These are phyloP conservation scores for Dinomys branickii DNA, from an alignment of 2,113 vertebrate genomes.

Conservation along the genomic window DNA sequence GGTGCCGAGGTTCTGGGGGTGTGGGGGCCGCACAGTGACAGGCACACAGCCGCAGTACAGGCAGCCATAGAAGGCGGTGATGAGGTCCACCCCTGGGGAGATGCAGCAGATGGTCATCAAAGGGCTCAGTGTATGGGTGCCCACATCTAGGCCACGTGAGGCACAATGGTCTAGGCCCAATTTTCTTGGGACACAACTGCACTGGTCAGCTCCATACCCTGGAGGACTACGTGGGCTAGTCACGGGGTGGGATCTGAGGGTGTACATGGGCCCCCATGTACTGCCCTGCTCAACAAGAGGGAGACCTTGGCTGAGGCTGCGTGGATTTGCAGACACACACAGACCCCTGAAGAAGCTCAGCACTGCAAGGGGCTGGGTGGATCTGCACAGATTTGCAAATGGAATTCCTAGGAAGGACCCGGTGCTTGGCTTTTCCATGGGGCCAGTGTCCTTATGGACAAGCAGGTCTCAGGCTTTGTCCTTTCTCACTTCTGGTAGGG, in stretches of 20 bases:
- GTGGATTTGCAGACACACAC: neutral
- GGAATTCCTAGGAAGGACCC: neutral
- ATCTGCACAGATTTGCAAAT: neutral
- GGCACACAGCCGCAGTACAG: constrained; percentile 95
- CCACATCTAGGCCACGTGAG: neutral
- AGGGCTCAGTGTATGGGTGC: no score
- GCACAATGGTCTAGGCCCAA: neutral
- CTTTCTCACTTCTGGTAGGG: neutral
- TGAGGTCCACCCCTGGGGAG: constrained; percentile 93
- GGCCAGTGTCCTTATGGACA: neutral
- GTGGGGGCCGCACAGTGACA: constrained; percentile 94
- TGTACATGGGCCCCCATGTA: no score
- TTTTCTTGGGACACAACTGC: neutral
- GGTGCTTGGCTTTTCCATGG: neutral
- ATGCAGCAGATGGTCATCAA: neutral
- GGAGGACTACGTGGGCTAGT: neutral
- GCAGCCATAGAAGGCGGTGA: constrained; percentile 97
- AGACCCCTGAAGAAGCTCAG: neutral
- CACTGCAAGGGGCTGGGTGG: neutral
- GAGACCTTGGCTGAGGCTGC: neutral
- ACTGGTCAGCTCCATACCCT: neutral
- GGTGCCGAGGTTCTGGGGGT: constrained; percentile 95
- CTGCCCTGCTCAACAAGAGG: neutral
- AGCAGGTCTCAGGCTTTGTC: neutral
- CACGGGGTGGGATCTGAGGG: neutral